These are phyloP conservation scores for Gobio gobio DNA, from an alignment of 2,113 vertebrate species.

Conservation along the genomic window DNA sequence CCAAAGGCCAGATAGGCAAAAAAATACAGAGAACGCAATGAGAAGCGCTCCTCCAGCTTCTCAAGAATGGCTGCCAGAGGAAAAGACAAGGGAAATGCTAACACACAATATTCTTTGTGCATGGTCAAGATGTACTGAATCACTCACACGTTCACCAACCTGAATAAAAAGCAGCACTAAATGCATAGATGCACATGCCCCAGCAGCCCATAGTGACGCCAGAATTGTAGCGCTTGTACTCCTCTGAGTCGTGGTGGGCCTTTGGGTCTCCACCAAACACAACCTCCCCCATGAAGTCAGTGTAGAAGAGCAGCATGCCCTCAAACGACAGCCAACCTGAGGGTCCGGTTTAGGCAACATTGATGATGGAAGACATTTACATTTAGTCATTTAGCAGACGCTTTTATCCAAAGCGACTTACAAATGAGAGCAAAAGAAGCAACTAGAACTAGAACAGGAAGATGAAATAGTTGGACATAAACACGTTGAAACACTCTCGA, in stretches of 20 bases:
- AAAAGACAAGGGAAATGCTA: constrained; percentile 12
- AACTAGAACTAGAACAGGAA: too few species aligned
- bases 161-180: constrained; percentile 97
- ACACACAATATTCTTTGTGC: constrained; percentile 1
- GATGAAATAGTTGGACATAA: background rate
- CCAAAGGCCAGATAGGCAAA: constrained; percentile 94
- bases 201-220: constrained; percentile 98
- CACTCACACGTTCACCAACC: constrained; percentile 71
- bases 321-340: constrained; percentile 97
- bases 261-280: constrained; percentile 94
- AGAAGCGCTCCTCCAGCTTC: constrained; percentile 92
- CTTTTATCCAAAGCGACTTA: too few species aligned
- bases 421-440: too few species aligned
- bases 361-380: too few species aligned
- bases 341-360: background rate
- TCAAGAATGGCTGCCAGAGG: constrained; percentile 84
- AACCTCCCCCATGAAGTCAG: constrained; percentile 98
- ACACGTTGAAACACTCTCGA: background rate
- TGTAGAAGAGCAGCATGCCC: constrained; percentile 97
- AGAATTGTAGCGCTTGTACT: constrained; percentile 89
- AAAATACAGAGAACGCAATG: constrained; percentile 91
- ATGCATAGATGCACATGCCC: constrained; percentile 99
- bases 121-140: background rate
- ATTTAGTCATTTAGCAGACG: too few species aligned
- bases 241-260: constrained; percentile 89